Base-by-base conservation (phyloP, 2,113 vertebrate species). In the Melanostigma gelatinosum region DNA sequence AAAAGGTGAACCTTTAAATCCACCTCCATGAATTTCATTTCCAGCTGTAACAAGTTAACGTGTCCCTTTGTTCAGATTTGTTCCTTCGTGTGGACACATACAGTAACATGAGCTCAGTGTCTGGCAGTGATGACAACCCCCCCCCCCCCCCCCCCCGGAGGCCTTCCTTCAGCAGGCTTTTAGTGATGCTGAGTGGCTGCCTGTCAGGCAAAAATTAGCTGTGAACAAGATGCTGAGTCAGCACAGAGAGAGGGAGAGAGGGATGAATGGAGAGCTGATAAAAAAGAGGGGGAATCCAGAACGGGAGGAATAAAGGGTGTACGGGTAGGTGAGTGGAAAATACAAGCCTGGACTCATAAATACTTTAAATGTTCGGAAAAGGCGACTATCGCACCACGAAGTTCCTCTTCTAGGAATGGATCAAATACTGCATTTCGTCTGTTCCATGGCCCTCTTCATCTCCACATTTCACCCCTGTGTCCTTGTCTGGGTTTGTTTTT, bases 141-240 rank as follows among this genome's bases (percentile, higher is more conserved):
- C 16, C 67, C 63, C 42, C 38, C 38, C 20, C 34, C 34, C 34
- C 67, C 54, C 16, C 67, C 63, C 42, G 54, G 69, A 55, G 70
- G 44, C 64, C 50, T 55, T 65, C 38, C 27, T 32, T 20, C 40
- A 67, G 66, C 58, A 60, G 61, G 60, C 71, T 81, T 83, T 83
- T 71, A 82, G 62, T 1, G 1, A 69, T 60, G 34, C 18, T 46
- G 55, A 74, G 85, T 58, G 13, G 63, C 55, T 81, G 29, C 18
- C 64, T 22, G 55, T 64, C 9, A 4, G 29, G 40, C n/a, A 50
- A 12, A 64, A 46, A 54, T 68, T 65, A 40, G 82, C 54, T 75
- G 50, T 46, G 46, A 52, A 40, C 50, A 84, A 80, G 71, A 75
- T 88, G 87, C 88, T 84, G 90, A 83, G 78, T 85, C 85, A 88